Evolutionary conservation across 2,888 invertebrate species (phyloP), one percentile per base, ranked within the genome.

Genomic region (Resseliella maxima): DNA sequence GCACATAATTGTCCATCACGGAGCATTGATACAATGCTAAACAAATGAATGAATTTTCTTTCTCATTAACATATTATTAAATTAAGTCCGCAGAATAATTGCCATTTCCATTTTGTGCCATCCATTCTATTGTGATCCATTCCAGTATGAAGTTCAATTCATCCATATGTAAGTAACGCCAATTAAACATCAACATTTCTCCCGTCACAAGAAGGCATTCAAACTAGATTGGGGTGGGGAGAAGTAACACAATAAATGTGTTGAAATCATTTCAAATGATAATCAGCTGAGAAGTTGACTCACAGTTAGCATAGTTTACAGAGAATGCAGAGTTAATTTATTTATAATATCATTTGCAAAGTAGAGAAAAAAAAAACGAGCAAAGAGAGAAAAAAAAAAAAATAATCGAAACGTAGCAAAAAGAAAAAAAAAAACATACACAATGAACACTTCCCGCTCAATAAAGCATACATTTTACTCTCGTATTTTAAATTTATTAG

Each of bases 201-300:
- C 5, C 72, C 27, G 59, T 59, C 35, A 27, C 15, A 12, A 1
- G 6, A 1, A 59, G 1, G 72, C n/a, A n/a, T n/a, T n/a, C n/a
- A n/a, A n/a, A n/a, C n/a, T n/a, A 31, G 46, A 72, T 31, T 1
- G 72, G 31, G 31, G 72, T 31, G 18, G 15, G 15, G 21, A n/a
- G n/a, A n/a, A n/a, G 35, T 35, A 12, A 72, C 2, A n/a, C 31
- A 72, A 31, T 31, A 72, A 72, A 72, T 72, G 72, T 72, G 72
- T 72, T 72, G 72, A 72, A 72, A n/a, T n/a, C n/a, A n/a, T n/a
- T n/a, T n/a, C n/a, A n/a, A n/a, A 72, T 72, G 72, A 72, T 72
- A 72, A 72, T 72, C 72, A 72, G 72, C 72, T 72, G 72, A 72
- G 72, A 72, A 31, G 15, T 72, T 72, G 31, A 35, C 72, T 72